Conservation (phyloP, 2,113 vertebrate species). For the Vombatus ursinus region DNA sequence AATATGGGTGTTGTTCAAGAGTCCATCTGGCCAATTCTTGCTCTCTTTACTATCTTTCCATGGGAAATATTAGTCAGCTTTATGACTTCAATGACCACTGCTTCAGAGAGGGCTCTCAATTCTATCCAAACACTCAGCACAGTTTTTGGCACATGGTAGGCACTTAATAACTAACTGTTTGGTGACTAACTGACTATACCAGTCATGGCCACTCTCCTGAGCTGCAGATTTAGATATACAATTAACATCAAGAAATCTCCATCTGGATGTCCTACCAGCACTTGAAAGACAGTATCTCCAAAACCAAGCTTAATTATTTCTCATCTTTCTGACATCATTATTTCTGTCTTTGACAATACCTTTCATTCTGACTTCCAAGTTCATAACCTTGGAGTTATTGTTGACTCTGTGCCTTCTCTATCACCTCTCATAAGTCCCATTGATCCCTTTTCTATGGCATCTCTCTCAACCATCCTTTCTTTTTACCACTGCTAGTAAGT, state of each 20-base stretch:
- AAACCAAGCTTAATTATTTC: background rate
- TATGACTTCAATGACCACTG: background rate
- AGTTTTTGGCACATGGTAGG: background rate
- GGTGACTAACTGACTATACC: background rate
- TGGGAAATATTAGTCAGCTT: background rate
- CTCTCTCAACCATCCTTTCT: background rate
- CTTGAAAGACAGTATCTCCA: background rate
- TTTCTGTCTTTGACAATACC: background rate
- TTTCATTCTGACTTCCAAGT: background rate
- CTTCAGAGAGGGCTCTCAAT: background rate
- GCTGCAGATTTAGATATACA: background rate
- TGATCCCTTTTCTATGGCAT: background rate
- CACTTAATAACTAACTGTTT: background rate
- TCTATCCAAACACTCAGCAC: background rate
- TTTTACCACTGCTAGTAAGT: background rate
- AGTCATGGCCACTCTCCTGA: background rate
- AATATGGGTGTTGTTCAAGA: background rate
- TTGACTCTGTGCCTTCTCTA: background rate
- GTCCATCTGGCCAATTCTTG: background rate
- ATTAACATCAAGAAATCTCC: background rate
- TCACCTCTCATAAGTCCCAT: background rate
- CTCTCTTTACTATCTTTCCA: background rate
- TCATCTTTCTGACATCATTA: background rate
- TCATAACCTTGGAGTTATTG: background rate
- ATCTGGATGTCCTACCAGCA: background rate